Percentiles rank a stretch among this genome's conserved stretches.
Evolutionary conservation across 2,888 invertebrate genomes (phyloP).

Genomic region (Leuctra nigra): DNA sequence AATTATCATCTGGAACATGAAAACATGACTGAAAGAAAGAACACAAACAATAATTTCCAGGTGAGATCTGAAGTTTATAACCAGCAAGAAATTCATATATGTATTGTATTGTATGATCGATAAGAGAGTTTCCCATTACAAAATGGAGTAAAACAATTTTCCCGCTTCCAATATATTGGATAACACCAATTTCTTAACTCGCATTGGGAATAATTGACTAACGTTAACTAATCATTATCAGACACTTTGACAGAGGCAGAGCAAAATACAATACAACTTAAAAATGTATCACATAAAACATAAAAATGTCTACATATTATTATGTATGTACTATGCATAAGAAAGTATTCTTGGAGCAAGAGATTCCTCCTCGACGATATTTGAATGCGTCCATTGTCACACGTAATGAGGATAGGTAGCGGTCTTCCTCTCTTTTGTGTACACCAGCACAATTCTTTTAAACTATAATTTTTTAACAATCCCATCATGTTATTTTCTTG

Average conservation of each 20-base stretch:
- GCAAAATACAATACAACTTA: too few species aligned
- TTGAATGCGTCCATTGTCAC: too few species aligned
- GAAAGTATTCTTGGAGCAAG: too few species aligned
- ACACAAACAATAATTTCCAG: slow-evolving; percentile 11
- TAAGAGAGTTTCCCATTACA: not conserved
- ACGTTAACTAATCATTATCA: not conserved
- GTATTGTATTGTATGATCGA: not conserved
- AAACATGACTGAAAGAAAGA: slow-evolving; percentile 11
- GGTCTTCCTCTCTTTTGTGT: too few species aligned
- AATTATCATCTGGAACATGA: slow-evolving; percentile 19
- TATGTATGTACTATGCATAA: too few species aligned
- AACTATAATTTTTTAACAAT: too few species aligned
- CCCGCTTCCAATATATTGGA: not conserved
- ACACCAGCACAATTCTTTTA: too few species aligned
- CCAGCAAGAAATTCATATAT: not conserved
- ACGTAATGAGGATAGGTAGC: too few species aligned
- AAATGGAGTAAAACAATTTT: not conserved
- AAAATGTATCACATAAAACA: not conserved
- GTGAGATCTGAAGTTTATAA: slow-evolving; percentile 7
- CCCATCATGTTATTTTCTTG: not conserved
- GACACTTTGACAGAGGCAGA: too few species aligned
- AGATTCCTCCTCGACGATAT: too few species aligned
- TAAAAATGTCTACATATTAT: too few species aligned
- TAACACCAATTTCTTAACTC: not conserved
- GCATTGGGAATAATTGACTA: not conserved